Conservation (phyloP, 2,888 invertebrate species). For the Meteorus colon region DNA sequence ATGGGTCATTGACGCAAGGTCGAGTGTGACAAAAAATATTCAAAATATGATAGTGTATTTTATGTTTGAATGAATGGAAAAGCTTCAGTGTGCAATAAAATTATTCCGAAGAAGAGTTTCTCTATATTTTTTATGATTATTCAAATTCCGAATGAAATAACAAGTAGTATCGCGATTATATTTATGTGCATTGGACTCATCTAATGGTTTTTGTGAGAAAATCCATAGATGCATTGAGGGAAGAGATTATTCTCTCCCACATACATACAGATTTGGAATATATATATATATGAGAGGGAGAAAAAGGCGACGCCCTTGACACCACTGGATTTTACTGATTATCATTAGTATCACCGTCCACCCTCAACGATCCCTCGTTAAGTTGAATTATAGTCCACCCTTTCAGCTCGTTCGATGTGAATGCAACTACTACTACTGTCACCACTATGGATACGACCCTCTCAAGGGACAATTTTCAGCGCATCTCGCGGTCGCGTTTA, state of each 20-base stretch:
- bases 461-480: conserved; percentile 29
- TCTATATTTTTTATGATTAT: background rate
- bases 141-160: background rate
- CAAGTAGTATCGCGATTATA: no score
- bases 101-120: background rate
- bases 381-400: conserved; percentile 57
- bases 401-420: conserved; percentile 40
- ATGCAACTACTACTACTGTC: conserved; percentile 2
- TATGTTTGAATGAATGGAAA: background rate
- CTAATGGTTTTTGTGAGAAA: no score
- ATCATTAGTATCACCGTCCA: conserved; percentile 60
- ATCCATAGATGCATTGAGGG: no score
- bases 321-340: conserved; percentile 51
- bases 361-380: conserved; percentile 48
- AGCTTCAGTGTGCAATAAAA: background rate
- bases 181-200: no score
- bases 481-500: conserved; percentile 25
- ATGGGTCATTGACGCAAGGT: background rate
- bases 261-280: background rate
- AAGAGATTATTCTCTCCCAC: conserved; percentile 7
- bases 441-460: conserved; percentile 17
- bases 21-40: background rate
- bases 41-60: background rate
- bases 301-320: conserved; percentile 35
- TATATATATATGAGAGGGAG: conserved; percentile 21